Evolutionary conservation across 2,797 vertebrate species (phyloP).

Genomic region (Gila robusta): DNA sequence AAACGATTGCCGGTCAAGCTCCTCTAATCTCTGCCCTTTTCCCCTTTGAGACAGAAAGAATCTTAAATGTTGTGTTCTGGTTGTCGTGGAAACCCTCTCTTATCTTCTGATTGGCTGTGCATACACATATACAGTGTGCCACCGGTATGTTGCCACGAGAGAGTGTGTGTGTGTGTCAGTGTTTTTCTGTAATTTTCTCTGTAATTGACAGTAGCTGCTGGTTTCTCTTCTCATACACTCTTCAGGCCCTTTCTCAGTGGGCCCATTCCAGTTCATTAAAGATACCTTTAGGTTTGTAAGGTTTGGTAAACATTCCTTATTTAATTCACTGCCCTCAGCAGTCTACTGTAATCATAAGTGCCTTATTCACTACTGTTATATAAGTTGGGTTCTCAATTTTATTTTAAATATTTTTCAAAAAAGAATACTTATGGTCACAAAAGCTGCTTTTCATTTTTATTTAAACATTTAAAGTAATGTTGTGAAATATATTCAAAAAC

Average conservation of each 20-base stretch:
- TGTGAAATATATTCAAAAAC: not conserved
- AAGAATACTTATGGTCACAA: not conserved
- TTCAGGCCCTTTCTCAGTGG: not conserved
- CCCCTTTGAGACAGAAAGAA: conserved; percentile 20
- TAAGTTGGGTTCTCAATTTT: not conserved
- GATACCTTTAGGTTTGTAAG: not conserved
- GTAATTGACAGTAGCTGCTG: not conserved
- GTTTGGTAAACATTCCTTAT: not conserved
- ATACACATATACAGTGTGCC: not conserved
- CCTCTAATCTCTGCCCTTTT: conserved; percentile 3
- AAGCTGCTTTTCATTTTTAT: too few relatives aligned
- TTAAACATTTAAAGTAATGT: not conserved
- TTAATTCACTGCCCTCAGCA: not conserved
- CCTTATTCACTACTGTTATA: not conserved
- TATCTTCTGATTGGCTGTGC: conserved; percentile 16
- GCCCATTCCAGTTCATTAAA: not conserved
- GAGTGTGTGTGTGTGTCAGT: not conserved
- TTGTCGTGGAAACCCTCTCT: conserved; percentile 1
- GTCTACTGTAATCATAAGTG: not conserved
- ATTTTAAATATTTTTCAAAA: too few relatives aligned
- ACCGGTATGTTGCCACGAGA: not conserved
- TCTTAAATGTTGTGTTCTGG: conserved; percentile 33
- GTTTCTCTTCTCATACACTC: not conserved
- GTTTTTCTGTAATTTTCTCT: not conserved
- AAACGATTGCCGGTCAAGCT: not conserved